Base-by-base conservation (phyloP, 2,888 invertebrate genomes). In the Corbicula japonica region DNA sequence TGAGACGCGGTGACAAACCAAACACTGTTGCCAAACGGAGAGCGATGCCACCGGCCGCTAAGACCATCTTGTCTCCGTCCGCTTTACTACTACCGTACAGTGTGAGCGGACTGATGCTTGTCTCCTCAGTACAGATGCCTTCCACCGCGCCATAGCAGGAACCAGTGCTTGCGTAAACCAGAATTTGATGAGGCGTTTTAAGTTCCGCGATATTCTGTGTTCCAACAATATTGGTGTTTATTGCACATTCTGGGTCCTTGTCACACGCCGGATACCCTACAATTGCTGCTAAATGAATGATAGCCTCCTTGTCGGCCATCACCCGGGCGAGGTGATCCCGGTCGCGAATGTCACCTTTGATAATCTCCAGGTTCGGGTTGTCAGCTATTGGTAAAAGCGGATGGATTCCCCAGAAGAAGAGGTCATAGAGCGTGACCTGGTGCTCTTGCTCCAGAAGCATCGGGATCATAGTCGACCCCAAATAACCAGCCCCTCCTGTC, bases 191-290 rank as follows among this genome's bases (percentile, higher is more conserved):
- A 1, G 89, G 88, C 15, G 80, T 82, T 70, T 92, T 82, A 15
- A 89, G 85, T 5, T 87, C 78, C 2, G 89, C 85, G 8, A 93
- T 65, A 50, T 86, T 90, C 38, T 79, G 70, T 12, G 93, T 93
- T 8, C 92, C 93, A 4, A 81, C 80, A 32, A 91, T 91, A 72
- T 93, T 93, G 12, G 91, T 88, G 6, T 84, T 79, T 35, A 80
- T 82, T 0, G 93, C 93, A 44, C 88, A 65, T 12, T 88, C 87
- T 0, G 90, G 92, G 60, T 93, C 89, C 62, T 89, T 89, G 73
- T 93, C 92, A 73, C 93, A 93, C 2, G 93, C 93, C 4, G 93
- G 93, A 75, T 92, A 93, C 10, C 93, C 93, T 6, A 93, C 93
- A 46, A 93, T 90, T 35, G 93, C 93, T 1, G 93, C 93, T 73